Percentiles rank a stretch among this genome's conserved stretches.
These are phyloP conservation scores for Chloroceryle inda DNA, from an alignment of 2,797 vertebrate species.

Conservation along the genomic window DNA sequence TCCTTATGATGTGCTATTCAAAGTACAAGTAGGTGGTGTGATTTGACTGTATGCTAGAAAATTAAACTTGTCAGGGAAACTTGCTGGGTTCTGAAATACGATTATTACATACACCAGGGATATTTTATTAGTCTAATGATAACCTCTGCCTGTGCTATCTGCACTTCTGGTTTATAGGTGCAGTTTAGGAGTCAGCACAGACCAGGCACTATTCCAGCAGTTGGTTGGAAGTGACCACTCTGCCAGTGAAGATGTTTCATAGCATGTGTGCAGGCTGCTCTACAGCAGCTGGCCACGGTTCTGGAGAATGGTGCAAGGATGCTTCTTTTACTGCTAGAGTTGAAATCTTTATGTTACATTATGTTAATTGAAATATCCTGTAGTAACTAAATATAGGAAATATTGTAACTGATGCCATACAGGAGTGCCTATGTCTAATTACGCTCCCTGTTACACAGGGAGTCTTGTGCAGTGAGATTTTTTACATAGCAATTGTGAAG, in stretches of 20 bases:
- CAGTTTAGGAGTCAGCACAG: neutral
- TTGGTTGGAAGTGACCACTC: neutral
- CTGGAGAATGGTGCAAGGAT: neutral
- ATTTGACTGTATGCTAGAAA: neutral
- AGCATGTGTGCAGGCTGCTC: accelerated
- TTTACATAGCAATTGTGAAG: neutral
- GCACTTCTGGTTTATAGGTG: neutral
- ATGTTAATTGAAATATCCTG: neutral
- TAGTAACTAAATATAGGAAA: conserved; percentile 25
- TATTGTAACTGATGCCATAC: neutral
- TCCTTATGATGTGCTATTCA: neutral
- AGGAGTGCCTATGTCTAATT: neutral
- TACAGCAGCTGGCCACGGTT: neutral
- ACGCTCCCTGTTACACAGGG: neutral
- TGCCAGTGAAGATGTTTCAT: neutral
- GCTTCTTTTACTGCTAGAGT: neutral
- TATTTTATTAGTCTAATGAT: neutral
- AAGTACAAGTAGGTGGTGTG: neutral
- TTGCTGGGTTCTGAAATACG: conserved; percentile 36
- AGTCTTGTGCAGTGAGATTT: neutral
- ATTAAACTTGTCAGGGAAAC: neutral
- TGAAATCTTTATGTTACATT: neutral
- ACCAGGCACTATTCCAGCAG: neutral
- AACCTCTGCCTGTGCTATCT: conserved; percentile 2
- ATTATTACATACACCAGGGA: neutral